phyloP scores from a whole-genome alignment of 2,797 vertebrate genomes.

The Holocentrus rufus region DNA sequence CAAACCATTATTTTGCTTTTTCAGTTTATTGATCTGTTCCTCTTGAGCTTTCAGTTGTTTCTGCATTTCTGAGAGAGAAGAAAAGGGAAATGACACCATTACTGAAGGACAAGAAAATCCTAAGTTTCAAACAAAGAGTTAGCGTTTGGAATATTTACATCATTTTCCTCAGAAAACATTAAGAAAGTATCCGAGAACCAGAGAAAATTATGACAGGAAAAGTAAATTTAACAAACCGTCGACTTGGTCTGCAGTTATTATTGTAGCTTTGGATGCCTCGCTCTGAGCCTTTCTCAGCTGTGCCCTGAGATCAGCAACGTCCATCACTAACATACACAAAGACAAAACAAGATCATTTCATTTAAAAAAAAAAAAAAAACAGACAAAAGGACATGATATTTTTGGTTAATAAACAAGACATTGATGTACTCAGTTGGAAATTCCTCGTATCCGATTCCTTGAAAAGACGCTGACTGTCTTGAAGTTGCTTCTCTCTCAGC shows the following conservation, averaged over 20 bases:
- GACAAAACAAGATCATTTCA: constrained; percentile 19
- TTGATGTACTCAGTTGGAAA: constrained; percentile 35
- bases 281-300: constrained; percentile 35
- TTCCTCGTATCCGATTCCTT: constrained; percentile 3
- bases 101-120: not conserved
- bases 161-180: not conserved
- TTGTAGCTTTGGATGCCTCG: not conserved
- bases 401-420: not conserved
- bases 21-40: constrained; percentile 33
- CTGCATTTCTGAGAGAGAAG: constrained; percentile 49
- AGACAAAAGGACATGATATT: not conserved
- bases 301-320: constrained; percentile 40
- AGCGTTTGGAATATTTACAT: not conserved
- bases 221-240: constrained; percentile 33
- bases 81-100: not conserved
- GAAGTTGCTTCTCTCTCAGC: constrained; percentile 34
- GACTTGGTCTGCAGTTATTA: not conserved
- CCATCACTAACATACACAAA: constrained; percentile 46
- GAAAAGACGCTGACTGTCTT: constrained; percentile 48
- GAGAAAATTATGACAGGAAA: not conserved
- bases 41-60: constrained; percentile 38
- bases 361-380: not conserved
- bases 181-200: not conserved
- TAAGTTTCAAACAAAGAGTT: not conserved
- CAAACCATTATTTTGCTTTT: constrained; percentile 52